A percentile compares a stretch with the other conserved stretches of the same genome.
Evolutionary conservation across 1,140 invertebrate species (phyloP).

Genomic region (Metopolophium dirhodum): DNA sequence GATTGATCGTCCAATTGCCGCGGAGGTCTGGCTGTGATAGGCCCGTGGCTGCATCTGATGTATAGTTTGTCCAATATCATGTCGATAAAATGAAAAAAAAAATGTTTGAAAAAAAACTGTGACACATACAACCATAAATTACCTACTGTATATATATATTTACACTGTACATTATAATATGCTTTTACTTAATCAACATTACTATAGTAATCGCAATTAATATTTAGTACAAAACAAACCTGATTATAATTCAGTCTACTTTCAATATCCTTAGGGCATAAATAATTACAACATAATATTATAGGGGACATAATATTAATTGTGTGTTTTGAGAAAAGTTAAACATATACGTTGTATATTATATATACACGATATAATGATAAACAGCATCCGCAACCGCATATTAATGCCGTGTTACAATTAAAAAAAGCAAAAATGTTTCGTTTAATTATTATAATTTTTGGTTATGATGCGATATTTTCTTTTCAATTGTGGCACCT

Average conservation of each 20-base stretch:
- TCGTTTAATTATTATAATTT: not conserved
- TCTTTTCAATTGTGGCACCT: not conserved
- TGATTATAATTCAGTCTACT: not conserved
- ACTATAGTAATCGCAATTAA: not conserved
- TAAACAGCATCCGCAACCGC: not conserved
- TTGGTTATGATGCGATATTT: not conserved
- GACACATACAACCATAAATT: not conserved
- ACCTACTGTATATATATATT: not conserved
- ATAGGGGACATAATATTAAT: not conserved
- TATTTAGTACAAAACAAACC: not conserved
- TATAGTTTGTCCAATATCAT: not conserved
- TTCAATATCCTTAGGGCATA: not conserved
- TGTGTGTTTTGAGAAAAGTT: not conserved
- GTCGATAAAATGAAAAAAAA: not conserved
- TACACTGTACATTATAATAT: not conserved
- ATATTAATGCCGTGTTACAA: not conserved
- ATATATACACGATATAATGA: not conserved
- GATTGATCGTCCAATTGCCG: slow-evolving; percentile 34
- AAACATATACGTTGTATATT: not conserved
- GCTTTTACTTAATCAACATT: slow-evolving; percentile 4
- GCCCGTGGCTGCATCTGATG: not conserved
- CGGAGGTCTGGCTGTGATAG: not conserved
- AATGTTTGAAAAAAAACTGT: not conserved
- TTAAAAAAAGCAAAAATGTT: not conserved
- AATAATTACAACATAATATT: slow-evolving; percentile 14